phyloP scores from a whole-genome alignment of 2,888 invertebrate genomes.

The Hesperia comma region DNA sequence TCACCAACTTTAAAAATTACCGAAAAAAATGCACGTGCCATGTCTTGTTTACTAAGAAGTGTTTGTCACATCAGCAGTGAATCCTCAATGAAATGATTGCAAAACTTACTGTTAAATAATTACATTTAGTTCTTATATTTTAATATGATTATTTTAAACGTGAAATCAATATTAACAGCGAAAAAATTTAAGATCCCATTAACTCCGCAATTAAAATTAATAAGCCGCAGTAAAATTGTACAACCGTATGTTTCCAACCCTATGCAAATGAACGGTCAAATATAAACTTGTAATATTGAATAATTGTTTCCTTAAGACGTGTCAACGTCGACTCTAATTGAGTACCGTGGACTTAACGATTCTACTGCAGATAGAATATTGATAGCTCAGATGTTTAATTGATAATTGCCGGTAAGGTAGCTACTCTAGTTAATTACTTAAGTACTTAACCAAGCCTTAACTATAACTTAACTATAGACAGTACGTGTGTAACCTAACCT shows the following conservation, averaged over 20 bases:
- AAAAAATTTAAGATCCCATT: background rate
- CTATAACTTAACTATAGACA: no score
- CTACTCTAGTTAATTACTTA: conserved; percentile 1
- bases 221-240: background rate
- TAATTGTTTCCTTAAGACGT: conserved; percentile 61
- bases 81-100: no score
- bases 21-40: no score
- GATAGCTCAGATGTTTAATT: conserved; percentile 21
- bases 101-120: no score
- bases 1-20: no score
- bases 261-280: conserved; percentile 59
- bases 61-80: no score
- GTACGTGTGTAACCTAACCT: no score
- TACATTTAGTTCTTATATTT: no score
- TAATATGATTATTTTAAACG: background rate
- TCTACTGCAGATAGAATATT: conserved; percentile 28
- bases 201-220: background rate
- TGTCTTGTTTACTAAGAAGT: no score
- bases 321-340: conserved; percentile 51
- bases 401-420: conserved; percentile 2
- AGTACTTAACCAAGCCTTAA: no score
- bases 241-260: conserved; percentile 39
- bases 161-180: background rate
- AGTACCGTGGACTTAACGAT: conserved; percentile 19
- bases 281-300: conserved; percentile 61